phyloP scores from a whole-genome alignment of 1,140 invertebrate genomes.

The Mylabris phalerata region DNA sequence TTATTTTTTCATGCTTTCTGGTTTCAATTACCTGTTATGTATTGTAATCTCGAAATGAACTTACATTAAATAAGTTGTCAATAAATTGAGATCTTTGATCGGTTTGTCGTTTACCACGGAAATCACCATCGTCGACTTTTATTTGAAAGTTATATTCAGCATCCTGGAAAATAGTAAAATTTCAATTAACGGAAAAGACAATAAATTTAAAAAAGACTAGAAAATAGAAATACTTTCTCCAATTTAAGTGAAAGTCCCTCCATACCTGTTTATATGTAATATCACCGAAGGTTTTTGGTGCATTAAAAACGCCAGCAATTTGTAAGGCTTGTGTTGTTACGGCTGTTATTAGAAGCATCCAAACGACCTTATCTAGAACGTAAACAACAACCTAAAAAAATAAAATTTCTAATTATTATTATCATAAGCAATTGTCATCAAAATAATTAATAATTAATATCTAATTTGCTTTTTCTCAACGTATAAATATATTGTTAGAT shows the following conservation, averaged over 20 bases:
- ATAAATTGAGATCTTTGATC: constrained; percentile 31
- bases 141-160: constrained; percentile 25
- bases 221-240: background rate
- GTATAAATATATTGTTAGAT: no score
- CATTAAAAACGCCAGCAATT: constrained; percentile 33
- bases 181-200: background rate
- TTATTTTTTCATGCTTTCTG: no score
- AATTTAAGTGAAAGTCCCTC: background rate
- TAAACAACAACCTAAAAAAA: constrained; percentile 34
- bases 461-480: no score
- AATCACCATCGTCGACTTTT: constrained; percentile 14
- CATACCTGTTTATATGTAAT: constrained; percentile 28
- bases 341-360: constrained; percentile 31
- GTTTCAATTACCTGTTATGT: no score
- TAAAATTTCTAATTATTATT: constrained; percentile 11
- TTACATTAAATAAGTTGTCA: constrained; percentile 38
- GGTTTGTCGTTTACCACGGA: constrained; percentile 26
- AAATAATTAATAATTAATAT: no score
- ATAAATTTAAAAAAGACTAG: background rate
- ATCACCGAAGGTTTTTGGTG: constrained; percentile 28
- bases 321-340: constrained; percentile 35
- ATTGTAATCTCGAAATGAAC: constrained; percentile 1
- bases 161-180: constrained; percentile 16
- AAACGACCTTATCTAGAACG: constrained; percentile 36
- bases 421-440: background rate